Evolutionary conservation across 2,888 invertebrate genomes (phyloP).

Genomic region (Orchesellides sinensis): DNA sequence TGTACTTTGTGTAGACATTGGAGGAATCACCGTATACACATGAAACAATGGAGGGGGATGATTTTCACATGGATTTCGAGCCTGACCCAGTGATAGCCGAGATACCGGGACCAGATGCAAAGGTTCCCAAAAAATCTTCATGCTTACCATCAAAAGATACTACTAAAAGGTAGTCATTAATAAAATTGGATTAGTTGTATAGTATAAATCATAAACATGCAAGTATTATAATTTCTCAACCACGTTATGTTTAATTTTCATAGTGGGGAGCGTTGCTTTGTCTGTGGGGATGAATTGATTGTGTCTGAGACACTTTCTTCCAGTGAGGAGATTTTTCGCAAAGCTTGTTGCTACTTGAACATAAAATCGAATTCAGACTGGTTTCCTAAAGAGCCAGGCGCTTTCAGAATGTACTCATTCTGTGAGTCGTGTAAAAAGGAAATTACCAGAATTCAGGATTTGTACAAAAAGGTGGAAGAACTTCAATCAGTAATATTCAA

Average conservation of each 20-base stretch:
- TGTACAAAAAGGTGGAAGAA: constrained; percentile 56
- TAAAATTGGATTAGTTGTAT: too few relatives aligned
- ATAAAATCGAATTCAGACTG: constrained; percentile 28
- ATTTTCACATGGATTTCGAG: constrained; percentile 27
- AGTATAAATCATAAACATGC: too few relatives aligned
- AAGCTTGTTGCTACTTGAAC: constrained; percentile 52
- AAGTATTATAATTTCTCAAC: too few relatives aligned
- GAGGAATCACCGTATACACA: too few relatives aligned
- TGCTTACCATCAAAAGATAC: background rate
- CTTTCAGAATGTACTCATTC: constrained; percentile 18
- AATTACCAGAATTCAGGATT: constrained; percentile 26
- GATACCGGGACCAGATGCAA: background rate
- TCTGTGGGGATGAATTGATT: constrained; percentile 47
- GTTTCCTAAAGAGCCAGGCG: background rate
- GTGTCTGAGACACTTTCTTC: constrained; percentile 18
- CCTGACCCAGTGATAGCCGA: background rate
- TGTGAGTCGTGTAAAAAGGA: constrained; percentile 43
- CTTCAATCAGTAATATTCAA: constrained; percentile 50
- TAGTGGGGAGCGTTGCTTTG: constrained; percentile 45
- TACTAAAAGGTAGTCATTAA: background rate
- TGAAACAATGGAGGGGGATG: too few relatives aligned
- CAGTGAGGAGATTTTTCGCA: constrained; percentile 44
- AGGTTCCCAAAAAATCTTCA: background rate
- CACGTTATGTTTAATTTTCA: too few relatives aligned
- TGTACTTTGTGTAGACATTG: too few relatives aligned